Conservation (phyloP, 1,140 invertebrate species). For the Apolygus lucorum region DNA sequence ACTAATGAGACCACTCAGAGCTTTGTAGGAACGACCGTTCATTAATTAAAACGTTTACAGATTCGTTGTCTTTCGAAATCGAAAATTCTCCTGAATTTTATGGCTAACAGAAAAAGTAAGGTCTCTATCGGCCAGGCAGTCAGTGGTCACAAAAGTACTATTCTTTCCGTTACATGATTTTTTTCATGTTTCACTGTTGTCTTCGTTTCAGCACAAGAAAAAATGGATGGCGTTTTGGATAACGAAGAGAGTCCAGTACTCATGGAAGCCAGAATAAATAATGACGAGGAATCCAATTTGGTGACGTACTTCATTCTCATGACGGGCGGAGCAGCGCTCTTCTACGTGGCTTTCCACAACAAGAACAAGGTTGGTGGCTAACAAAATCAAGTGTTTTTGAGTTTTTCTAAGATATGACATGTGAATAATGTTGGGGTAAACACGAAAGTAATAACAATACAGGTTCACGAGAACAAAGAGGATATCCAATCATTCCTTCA, state of each 20-base stretch:
- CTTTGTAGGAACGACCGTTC: no score
- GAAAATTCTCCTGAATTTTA: not conserved
- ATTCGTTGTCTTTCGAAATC: no score
- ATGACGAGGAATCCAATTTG: slow-evolving; percentile 6
- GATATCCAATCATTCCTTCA: no score
- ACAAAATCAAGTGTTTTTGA: no score
- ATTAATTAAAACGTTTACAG: no score
- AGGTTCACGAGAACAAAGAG: no score
- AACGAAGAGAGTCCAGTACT: not conserved
- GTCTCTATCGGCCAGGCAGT: not conserved
- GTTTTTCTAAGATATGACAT: not conserved
- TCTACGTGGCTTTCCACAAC: slow-evolving; percentile 16
- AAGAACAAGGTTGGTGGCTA: slow-evolving; percentile 16
- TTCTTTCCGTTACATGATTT: not conserved
- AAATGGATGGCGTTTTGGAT: no score
- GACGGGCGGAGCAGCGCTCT: not conserved
- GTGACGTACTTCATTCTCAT: slow-evolving; percentile 10
- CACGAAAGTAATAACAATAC: no score
- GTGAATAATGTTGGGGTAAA: not conserved
- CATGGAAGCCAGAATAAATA: not conserved
- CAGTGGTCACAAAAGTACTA: not conserved
- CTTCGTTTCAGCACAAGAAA: not conserved
- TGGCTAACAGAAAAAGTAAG: not conserved
- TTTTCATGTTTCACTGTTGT: not conserved
- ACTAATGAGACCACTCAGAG: no score